Evolutionary conservation across 2,888 invertebrate species (phyloP), one percentile per base, ranked within the genome.

Genomic region (Synergus gifuensis): DNA sequence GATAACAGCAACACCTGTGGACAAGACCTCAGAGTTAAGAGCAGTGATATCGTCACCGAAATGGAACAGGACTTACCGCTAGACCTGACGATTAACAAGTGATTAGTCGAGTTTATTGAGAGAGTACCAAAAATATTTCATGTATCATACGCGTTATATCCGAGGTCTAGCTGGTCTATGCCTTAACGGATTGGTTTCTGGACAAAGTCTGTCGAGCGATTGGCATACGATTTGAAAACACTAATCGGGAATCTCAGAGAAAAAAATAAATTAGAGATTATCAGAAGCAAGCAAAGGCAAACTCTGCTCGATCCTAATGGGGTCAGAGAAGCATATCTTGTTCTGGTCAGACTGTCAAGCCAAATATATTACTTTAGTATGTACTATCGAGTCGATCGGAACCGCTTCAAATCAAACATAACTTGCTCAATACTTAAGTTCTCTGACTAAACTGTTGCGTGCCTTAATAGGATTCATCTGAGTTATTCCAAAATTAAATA

Each of bases 21-120:
- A 1, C 90, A 91, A 81, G 91, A 92, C 81, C 85, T 91, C 46
- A 88, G 91, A 79, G 93, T 94, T 22, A 93, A 93, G 82, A 93
- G 91, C 46, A 92, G 92, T 77, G 92, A 92, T 63, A 89, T 86
- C 73, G 88, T 89, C 18, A 88, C 88, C 8, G 92, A 92, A 28
- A 91, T 92, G 89, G 92, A 92, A 80, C 93, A 93, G 83, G 93
- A 93, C 82, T 85, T 92, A 77, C 93, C 93, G 9, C 85, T 93
- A 76, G 93, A 93, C 81, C 87, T 93, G 86, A 93, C 90, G 81
- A 89, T 92, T 87, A 93, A 91, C 80, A 92, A 92, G 81, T 92
- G 87, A 90, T 83, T 69, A 62, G 62, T 14, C 14, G 3, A 58
- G 58, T 18, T 18, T 28, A 16, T 28, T 12, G 36, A 49, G 14